A percentile compares a stretch with the other conserved stretches of the same genome.
phyloP scores from a whole-genome alignment of 2,797 vertebrate species.

The Falco rusticolus region DNA sequence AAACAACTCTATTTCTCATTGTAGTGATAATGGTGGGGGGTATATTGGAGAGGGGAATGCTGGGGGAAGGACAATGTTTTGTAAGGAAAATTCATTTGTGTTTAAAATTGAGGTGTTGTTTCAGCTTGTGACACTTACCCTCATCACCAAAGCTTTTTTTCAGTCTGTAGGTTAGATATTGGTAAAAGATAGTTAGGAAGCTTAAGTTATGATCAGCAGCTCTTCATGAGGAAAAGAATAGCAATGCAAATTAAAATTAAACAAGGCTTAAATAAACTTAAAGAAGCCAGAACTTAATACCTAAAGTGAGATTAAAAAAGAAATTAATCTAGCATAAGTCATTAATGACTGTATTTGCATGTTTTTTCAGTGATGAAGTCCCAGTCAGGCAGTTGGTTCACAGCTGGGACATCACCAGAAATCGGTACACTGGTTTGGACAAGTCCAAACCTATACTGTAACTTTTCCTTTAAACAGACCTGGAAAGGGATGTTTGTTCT shows the following conservation, averaged over 20 bases:
- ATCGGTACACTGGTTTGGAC: conserved; percentile 55
- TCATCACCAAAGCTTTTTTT: conserved; percentile 25
- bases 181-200: neutral
- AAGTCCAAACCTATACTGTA: conserved; percentile 48
- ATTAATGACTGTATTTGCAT: conserved; percentile 38
- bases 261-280: conserved; percentile 32
- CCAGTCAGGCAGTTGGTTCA: conserved; percentile 49
- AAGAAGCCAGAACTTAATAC: neutral
- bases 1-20: conserved; percentile 20
- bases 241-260: neutral
- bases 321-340: neutral
- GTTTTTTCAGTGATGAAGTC: conserved; percentile 63
- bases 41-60: neutral
- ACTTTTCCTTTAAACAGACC: conserved; percentile 42
- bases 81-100: neutral
- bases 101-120: conserved; percentile 38
- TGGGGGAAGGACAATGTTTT: neutral
- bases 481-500: conserved; percentile 75
- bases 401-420: conserved; percentile 35
- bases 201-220: neutral
- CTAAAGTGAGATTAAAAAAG: conserved; percentile 12
- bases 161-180: neutral
- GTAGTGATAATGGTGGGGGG: neutral
- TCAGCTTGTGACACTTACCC: conserved; percentile 44
- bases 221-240: neutral